Evolutionary conservation across 53 echinoderm and acorn worm species (phyloP).

Genomic region (Holothuria scabra): DNA sequence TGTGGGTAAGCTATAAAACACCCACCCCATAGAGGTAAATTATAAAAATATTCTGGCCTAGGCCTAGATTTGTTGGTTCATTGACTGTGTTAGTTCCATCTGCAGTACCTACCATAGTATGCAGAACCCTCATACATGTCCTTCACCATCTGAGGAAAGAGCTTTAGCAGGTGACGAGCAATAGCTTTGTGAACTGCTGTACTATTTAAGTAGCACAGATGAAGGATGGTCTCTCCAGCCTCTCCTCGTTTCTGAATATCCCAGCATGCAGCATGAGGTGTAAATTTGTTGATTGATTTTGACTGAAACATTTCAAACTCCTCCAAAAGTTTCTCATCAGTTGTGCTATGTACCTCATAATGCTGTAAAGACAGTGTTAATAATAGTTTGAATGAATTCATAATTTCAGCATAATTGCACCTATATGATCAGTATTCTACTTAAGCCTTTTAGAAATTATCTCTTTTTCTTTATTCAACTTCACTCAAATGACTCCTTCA

Average conservation of each 20-base stretch:
- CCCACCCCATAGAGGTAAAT: no score
- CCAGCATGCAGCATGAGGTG: constrained; percentile 86
- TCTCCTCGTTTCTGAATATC: constrained; percentile 81
- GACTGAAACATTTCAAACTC: constrained; percentile 67
- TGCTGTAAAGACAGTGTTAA: background rate
- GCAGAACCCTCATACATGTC: constrained; percentile 90
- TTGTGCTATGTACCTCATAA: constrained; percentile 38
- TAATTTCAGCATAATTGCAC: background rate
- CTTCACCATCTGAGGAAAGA: constrained; percentile 70
- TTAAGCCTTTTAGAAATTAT: no score
- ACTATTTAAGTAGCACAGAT: constrained; percentile 89
- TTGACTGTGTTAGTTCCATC: no score
- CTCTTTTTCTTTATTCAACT: background rate
- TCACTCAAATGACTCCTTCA: background rate
- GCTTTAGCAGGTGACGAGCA: constrained; percentile 66
- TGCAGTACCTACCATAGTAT: constrained; percentile 65
- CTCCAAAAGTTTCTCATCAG: constrained; percentile 70
- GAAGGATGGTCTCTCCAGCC: constrained; percentile 91
- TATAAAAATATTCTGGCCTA: no score
- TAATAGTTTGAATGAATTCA: background rate
- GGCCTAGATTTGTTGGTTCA: no score
- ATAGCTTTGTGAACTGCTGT: constrained; percentile 77
- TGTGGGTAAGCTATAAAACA: no score
- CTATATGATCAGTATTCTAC: background rate
- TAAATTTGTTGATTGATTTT: constrained; percentile 73